These are phyloP conservation scores for Chrosomus eos DNA, from an alignment of 2,797 vertebrate species.

Conservation along the genomic window DNA sequence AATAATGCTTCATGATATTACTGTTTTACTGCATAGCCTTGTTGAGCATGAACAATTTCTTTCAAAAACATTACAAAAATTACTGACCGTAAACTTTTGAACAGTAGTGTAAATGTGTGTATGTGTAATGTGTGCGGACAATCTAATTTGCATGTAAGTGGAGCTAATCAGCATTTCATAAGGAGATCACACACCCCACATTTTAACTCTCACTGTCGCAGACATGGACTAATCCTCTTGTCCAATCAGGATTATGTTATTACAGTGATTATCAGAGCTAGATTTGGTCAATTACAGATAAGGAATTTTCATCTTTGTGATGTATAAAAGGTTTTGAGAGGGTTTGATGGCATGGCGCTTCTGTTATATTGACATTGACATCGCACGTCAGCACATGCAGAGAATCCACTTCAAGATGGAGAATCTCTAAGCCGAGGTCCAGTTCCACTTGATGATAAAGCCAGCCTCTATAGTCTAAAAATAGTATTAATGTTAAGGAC, in stretches of 20 bases:
- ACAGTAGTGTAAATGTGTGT: background rate
- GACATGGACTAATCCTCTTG: constrained; percentile 1
- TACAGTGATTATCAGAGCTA: constrained; percentile 9
- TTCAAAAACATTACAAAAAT: no score
- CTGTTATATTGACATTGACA: background rate
- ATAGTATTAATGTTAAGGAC: constrained; percentile 18
- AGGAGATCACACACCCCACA: background rate
- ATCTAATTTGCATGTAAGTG: background rate
- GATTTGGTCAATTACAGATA: constrained; percentile 18
- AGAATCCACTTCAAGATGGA: background rate
- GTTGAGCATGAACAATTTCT: no score
- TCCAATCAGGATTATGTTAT: constrained; percentile 34
- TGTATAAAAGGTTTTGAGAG: constrained; percentile 18
- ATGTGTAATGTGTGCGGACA: background rate
- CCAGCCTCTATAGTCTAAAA: background rate
- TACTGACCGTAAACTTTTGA: background rate
- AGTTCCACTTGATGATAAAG: background rate
- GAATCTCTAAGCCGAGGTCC: background rate
- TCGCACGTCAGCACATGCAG: background rate
- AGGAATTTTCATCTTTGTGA: constrained; percentile 9
- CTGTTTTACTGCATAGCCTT: no score
- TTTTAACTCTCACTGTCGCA: background rate
- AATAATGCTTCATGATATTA: no score
- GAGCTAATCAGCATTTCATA: background rate
- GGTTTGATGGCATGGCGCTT: background rate